A percentile compares a stretch with the other conserved stretches of the same genome.
These are phyloP conservation scores for Podilymbus podiceps DNA, from an alignment of 2,113 vertebrate genomes.

Conservation along the genomic window DNA sequence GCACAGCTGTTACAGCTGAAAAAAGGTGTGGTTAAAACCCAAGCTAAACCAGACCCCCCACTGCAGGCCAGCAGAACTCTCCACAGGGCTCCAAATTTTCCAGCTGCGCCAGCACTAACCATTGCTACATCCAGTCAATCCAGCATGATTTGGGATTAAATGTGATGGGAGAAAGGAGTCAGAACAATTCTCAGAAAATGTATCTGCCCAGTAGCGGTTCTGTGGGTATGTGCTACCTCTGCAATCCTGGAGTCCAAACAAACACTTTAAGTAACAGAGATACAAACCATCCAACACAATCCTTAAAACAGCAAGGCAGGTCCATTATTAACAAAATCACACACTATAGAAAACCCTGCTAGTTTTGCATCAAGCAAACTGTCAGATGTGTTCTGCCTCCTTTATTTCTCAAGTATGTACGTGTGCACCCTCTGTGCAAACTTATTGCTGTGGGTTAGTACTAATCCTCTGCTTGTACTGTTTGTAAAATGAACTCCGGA, in stretches of 20 bases:
- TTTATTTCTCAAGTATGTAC: accelerated
- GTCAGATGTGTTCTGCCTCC: neutral
- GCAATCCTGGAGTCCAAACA: neutral
- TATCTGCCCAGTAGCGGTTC: accelerated
- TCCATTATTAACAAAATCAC: neutral
- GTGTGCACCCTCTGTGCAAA: neutral
- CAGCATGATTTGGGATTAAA: neutral
- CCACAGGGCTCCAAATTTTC: neutral
- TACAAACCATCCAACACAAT: neutral
- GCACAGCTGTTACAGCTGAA: neutral
- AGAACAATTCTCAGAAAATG: neutral
- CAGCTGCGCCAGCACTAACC: neutral
- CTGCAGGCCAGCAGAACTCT: neutral
- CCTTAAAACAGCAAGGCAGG: neutral
- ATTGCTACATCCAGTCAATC: neutral
- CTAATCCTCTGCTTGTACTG: neutral
- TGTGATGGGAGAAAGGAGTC: accelerated
- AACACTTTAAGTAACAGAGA: neutral
- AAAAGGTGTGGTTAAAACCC: neutral
- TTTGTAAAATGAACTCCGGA: neutral
- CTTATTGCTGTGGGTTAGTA: neutral
- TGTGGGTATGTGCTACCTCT: accelerated
- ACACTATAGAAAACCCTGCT: neutral
- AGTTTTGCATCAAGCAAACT: neutral
- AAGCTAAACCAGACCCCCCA: neutral